Base-by-base conservation (phyloP, 2,888 invertebrate genomes). In the Frankliniella fusca region DNA sequence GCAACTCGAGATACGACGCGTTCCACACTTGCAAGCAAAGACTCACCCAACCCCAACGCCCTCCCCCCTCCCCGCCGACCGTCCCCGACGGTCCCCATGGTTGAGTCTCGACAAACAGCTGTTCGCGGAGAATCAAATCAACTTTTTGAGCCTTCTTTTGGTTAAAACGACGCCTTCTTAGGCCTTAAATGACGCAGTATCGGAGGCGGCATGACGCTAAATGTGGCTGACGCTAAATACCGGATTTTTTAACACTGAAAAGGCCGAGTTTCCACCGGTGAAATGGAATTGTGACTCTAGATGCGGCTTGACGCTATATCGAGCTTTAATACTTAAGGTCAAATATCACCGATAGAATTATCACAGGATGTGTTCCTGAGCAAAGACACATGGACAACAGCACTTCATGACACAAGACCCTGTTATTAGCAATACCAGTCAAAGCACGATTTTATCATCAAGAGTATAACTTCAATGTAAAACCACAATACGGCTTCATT, bases 231-330 rank as follows among this genome's bases (percentile, higher is more conserved):
- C n/a, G 65, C 11, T 65, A 65, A 3, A 65, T 20, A 23, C 65
- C n/a, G 65, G 20, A 65, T 65, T 65, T 65, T 65, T 65, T 65
- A 65, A 65, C 65, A 65, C n/a, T 20, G 23, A 65, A 65, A 65
- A 65, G 65, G 3, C 65, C 23, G 20, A 23, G 20, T 65, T 65
- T 65, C n/a, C 20, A 65, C 23, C 65, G 65, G 65, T 65, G 65
- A 15, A 65, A 65, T 23, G n/a, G n/a, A 65, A 65, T 65, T 65
- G 10, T 15, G 10, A 23, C 65, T 20, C n/a, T 65, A 65, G 3
- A 65, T 20, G 65, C 65, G 65, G 65, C n/a, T n/a, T 65, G 9
- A 23, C 65, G 65, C 65, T 65, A 65, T 65, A 65, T 15, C 12
- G 12, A 20, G 65, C 65, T 65, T 65, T 54, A 15, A 12, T 15